These are phyloP conservation scores for Lepisosteus oculatus DNA, from an alignment of 2,113 vertebrate species.

Conservation along the genomic window DNA sequence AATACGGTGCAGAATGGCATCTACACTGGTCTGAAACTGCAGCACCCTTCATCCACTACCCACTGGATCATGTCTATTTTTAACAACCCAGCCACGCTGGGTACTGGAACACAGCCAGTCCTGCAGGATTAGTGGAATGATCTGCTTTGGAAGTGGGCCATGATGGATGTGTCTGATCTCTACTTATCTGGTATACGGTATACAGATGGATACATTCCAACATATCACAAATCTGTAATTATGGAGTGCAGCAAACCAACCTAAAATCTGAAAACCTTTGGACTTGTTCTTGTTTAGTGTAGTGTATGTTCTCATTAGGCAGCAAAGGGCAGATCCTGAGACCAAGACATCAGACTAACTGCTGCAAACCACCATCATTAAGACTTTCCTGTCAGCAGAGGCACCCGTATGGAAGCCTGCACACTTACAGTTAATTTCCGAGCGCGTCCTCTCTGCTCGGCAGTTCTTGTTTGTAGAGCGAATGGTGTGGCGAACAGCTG, in stretches of 20 bases:
- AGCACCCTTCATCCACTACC: slow-evolving; percentile 28
- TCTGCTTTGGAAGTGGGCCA: slow-evolving; percentile 16
- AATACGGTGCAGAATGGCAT: not conserved
- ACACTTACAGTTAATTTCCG: slow-evolving; percentile 93
- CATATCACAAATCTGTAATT: too few relatives aligned
- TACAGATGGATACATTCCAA: too few relatives aligned
- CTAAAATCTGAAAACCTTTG: too few relatives aligned
- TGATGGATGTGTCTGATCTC: too few relatives aligned
- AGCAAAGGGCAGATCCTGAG: too few relatives aligned
- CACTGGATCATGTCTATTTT: slow-evolving; percentile 33
- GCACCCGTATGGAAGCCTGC: slow-evolving; percentile 1
- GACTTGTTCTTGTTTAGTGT: too few relatives aligned
- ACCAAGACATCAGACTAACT: too few relatives aligned
- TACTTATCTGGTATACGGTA: too few relatives aligned
- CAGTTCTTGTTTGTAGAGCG: slow-evolving; percentile 84
- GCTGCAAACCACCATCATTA: too few relatives aligned
- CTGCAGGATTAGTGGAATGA: slow-evolving; percentile 35
- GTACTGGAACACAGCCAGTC: slow-evolving; percentile 29
- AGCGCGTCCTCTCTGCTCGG: slow-evolving; percentile 83
- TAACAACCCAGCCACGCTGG: slow-evolving; percentile 25
- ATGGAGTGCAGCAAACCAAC: too few relatives aligned
- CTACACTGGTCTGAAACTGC: not conserved
- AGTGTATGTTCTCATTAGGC: too few relatives aligned
- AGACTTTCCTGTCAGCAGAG: too few relatives aligned
- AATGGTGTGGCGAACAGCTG: slow-evolving; percentile 86